Conservation (phyloP, 1,140 invertebrate species). For the Leptinotarsa defecta region DNA sequence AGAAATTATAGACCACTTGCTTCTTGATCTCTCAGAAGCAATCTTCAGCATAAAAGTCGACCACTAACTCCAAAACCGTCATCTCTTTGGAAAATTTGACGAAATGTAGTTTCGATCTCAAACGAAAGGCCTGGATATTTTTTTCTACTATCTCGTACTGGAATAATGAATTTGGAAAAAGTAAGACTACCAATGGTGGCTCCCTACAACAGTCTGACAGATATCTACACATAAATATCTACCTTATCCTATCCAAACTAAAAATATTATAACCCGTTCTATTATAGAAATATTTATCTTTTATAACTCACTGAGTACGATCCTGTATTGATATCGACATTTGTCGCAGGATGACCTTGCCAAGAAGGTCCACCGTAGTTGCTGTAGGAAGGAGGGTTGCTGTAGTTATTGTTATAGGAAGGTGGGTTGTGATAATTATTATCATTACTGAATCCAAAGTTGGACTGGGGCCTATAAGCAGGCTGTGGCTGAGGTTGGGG, state of each 20-base stretch:
- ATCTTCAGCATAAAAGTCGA: no score
- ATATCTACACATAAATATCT: not conserved
- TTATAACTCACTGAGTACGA: slow-evolving; percentile 72
- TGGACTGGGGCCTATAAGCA: slow-evolving; percentile 49
- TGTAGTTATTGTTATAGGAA: slow-evolving; percentile 46
- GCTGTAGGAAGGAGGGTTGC: slow-evolving; percentile 51
- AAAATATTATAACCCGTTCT: not conserved
- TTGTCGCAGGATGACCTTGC: slow-evolving; percentile 66
- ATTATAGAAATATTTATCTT: slow-evolving; percentile 34
- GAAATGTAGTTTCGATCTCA: not conserved
- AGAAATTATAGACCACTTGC: no score
- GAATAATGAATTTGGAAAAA: no score
- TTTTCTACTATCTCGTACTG: no score
- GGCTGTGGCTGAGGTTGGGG: slow-evolving; percentile 37
- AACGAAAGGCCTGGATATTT: not conserved
- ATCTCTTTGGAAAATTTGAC: not conserved
- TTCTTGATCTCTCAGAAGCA: no score
- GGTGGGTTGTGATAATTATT: slow-evolving; percentile 48
- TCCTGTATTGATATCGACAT: slow-evolving; percentile 68
- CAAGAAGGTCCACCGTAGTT: slow-evolving; percentile 53
- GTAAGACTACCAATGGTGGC: not conserved
- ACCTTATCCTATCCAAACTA: not conserved
- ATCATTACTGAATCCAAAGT: slow-evolving; percentile 46
- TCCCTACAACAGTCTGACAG: not conserved
- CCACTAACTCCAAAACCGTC: no score